Evolutionary conservation across 1,140 invertebrate genomes (phyloP), one percentile per base, ranked within the genome.

Genomic region (Hylaeus volcanicus): DNA sequence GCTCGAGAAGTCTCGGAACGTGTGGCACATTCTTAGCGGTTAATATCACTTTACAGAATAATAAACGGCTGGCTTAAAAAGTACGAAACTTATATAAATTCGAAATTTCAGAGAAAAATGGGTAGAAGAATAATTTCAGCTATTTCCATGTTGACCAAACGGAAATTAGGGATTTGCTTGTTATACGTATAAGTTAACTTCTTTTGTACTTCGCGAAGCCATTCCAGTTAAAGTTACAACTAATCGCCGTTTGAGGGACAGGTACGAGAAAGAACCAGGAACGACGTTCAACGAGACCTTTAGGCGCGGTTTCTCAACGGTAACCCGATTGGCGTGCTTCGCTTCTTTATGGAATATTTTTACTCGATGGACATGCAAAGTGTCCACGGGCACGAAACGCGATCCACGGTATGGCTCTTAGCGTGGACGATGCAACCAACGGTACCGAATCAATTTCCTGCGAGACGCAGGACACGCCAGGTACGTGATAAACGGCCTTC

Each of bases 351-450:
- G 6, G 48, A 64, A 72, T 55, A 72, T 64, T 64, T 48, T 56
- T 65, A 56, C 70, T 64, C 11, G 56, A 45, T 37, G 15, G 43
- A 9, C 70, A 79, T 74, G 70, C 61, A 66, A 74, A 74, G 55
- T 79, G 70, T 65, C 45, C 70, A 26, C 15, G 53, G 48, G 51
- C 77, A 79, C 70, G 77, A 79, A 79, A 65, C 58, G 8, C 51
- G 60, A 14, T 45, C 60, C 41, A 26, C 26, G 56, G 15, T n/a
- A 6, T 45, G 43, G 56, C 53, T 15, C n/a, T 77, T 48, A 45
- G 39, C 45, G 15, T 48, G 41, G 26, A 26, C 43, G 26, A 81
- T 48, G 14, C 63, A 81, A 74, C 74, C 72, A 68, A 75, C 45
- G 3, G 63, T 61, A 81, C 61, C 26, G 79, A 55, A 66, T 60